Percentiles rank a stretch among this genome's conserved stretches.
Evolutionary conservation across 35 echinoderm and acorn worm genomes (phyloP).

Genomic region (Heliocidaris tuberculata): DNA sequence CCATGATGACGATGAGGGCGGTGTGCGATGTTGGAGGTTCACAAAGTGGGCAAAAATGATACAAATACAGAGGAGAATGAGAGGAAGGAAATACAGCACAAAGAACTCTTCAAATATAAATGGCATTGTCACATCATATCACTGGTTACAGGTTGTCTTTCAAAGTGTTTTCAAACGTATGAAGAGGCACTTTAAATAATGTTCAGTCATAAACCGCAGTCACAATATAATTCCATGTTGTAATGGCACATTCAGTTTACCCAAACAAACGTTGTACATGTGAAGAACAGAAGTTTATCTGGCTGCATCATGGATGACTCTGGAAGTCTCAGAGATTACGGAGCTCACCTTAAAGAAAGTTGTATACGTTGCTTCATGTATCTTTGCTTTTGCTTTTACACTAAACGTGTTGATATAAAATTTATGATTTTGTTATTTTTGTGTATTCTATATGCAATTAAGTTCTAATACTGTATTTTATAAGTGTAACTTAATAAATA

Average conservation of each 20-base stretch:
- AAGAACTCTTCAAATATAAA: conserved; percentile 34
- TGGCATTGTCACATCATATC: not conserved
- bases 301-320: not conserved
- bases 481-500: too few relatives aligned
- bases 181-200: not conserved
- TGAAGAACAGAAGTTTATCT: not conserved
- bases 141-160: not conserved
- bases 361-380: too few relatives aligned
- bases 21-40: not conserved
- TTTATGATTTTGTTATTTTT: too few relatives aligned
- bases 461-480: too few relatives aligned
- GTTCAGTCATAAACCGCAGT: not conserved
- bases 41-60: conserved; percentile 41
- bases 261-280: not conserved
- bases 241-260: not conserved
- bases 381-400: too few relatives aligned
- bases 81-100: conserved; percentile 20
- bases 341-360: not conserved
- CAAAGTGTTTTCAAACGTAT: conserved; percentile 17
- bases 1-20: not conserved
- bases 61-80: conserved; percentile 38
- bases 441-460: too few relatives aligned
- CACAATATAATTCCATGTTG: not conserved
- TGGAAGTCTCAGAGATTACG: not conserved
- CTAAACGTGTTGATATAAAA: too few relatives aligned